Conservation (phyloP, 1,140 invertebrate species). For the Mercenaria mercenaria region DNA sequence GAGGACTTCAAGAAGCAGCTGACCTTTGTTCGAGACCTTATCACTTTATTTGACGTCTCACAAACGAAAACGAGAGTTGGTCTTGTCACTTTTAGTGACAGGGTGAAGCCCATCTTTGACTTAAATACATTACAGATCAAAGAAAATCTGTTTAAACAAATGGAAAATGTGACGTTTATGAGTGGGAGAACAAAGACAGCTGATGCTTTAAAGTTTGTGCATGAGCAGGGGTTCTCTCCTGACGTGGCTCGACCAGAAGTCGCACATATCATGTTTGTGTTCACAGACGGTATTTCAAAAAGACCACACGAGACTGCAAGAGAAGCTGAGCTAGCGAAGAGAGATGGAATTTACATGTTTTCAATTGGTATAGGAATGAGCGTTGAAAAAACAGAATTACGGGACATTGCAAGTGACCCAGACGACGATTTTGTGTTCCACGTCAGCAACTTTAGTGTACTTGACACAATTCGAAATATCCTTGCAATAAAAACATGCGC, state of each 20-base stretch:
- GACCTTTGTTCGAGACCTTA: constrained; percentile 76
- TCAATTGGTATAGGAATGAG: constrained; percentile 82
- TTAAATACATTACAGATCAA: constrained; percentile 73
- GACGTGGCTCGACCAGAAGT: constrained; percentile 67
- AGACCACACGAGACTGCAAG: constrained; percentile 68
- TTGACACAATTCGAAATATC: constrained; percentile 73
- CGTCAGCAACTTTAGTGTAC: constrained; percentile 74
- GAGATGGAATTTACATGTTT: constrained; percentile 78
- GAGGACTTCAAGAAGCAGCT: constrained; percentile 79
- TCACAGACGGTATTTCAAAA: constrained; percentile 82
- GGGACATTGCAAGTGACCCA: constrained; percentile 79
- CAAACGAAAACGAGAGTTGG: constrained; percentile 76
- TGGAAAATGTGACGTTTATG: constrained; percentile 74
- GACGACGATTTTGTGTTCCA: constrained; percentile 77
- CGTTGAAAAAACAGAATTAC: constrained; percentile 76
- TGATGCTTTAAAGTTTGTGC: constrained; percentile 76
- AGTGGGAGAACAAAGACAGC: constrained; percentile 81
- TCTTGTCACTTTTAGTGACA: constrained; percentile 77
- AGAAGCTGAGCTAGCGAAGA: constrained; percentile 75
- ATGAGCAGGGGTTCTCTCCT: constrained; percentile 65
- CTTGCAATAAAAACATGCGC: constrained; percentile 71
- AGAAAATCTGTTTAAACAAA: constrained; percentile 63
- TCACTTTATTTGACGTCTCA: constrained; percentile 74
- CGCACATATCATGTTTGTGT: constrained; percentile 75
- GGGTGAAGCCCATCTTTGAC: constrained; percentile 70